Conservation (phyloP, 2,113 vertebrate genomes). For the Pachycephala philippinensis region DNA sequence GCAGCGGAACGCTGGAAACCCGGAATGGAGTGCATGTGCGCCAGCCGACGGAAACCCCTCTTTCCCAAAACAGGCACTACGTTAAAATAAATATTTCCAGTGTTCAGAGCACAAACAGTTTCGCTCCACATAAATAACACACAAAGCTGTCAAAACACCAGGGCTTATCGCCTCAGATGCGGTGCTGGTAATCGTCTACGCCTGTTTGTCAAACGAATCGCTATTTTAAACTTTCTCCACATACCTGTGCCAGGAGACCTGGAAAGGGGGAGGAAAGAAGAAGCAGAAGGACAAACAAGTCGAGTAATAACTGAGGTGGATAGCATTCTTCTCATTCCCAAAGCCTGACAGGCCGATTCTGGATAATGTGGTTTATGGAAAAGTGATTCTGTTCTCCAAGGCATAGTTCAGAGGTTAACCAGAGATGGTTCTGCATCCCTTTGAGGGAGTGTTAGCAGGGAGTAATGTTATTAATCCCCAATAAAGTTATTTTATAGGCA, state of each 20-base stretch:
- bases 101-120: neutral
- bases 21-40: fast-evolving
- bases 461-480: neutral
- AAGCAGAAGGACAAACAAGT: neutral
- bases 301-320: neutral
- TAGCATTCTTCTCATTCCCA: constrained; percentile 16
- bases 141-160: neutral
- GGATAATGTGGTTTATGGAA: neutral
- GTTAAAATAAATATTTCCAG: neutral
- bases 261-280: neutral
- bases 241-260: neutral
- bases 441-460: neutral
- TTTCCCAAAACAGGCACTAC: fast-evolving
- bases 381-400: neutral
- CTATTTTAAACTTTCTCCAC: fast-evolving
- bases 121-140: neutral
- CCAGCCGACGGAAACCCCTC: fast-evolving
- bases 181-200: neutral
- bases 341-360: neutral
- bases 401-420: neutral
- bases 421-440: neutral
- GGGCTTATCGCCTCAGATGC: neutral
- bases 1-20: neutral
- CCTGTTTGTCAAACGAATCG: neutral
- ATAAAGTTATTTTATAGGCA: neutral